Base-by-base conservation (phyloP, 2,797 vertebrate genomes). In the Enteromius radiatus region DNA sequence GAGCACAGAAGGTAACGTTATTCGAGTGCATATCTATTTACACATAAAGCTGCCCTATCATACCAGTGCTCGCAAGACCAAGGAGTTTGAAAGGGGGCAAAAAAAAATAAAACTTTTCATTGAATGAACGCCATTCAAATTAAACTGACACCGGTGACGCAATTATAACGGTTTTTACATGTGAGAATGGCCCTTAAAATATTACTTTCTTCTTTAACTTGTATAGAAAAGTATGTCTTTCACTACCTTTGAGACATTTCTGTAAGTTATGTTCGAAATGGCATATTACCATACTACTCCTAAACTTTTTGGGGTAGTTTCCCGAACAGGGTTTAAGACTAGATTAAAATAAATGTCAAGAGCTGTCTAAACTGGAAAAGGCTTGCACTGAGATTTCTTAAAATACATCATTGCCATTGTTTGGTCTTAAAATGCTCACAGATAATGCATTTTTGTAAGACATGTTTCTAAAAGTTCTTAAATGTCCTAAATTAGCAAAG, bases 1-100 rank as follows among this genome's bases (percentile, higher is more conserved):
- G 80, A 82, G 28, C 71, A 82, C 61, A 56, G 33, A 82, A 75
- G 80, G 71, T 41, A 38, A 38, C 38, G 38, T 41, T 10, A 41
- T 41, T 41, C 38, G 38, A 41, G 9, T 10, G 9, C 33, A 4
- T 33, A 33, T 41, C 38, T 41, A 26, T 15, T 28, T 21, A 19
- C n/a, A 45, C 49, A 4, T 1, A 17, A 54, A 26, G n/a, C 4
- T 38, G 23, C 33, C n/a, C 56, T 61, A 4, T 47, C 33, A 33
- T 77, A 33, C 33, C 41, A 65, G 41, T 77, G 26, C 41, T 47
- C 21, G 38, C 61, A 31, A 63, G 3, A 63, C n/a, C 4, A 23
- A 56, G 38, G 12, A 59, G 11, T 38, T 59, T 43, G 8, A 56
- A 41, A 41, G 9, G 8, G 2, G 10, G 54, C 1, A 0, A 1